Percentiles rank a stretch among this genome's conserved stretches.
Conservation (phyloP, 2,113 vertebrate species). For the Bufo gargarizans region DNA sequence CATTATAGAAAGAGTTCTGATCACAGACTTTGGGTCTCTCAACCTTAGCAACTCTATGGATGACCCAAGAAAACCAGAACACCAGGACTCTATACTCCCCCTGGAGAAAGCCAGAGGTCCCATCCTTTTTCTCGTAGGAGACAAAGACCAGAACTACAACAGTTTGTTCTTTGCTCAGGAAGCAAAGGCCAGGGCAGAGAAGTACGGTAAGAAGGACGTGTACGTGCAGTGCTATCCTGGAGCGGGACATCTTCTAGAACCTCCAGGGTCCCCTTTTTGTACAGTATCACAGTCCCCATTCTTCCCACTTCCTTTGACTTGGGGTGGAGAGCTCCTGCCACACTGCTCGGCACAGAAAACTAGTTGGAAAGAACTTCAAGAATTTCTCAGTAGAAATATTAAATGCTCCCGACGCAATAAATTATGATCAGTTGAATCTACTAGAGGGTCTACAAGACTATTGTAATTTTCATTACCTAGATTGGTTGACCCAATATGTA, state of each 20-base stretch:
- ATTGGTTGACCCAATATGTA: not conserved
- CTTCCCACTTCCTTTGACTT: not conserved
- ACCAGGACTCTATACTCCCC: slow-evolving; percentile 47
- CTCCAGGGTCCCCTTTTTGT: slow-evolving; percentile 71
- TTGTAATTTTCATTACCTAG: too few relatives aligned
- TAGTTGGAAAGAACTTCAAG: slow-evolving; percentile 70
- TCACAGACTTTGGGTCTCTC: slow-evolving; percentile 35
- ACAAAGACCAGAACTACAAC: slow-evolving; percentile 61
- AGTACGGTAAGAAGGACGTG: not conserved
- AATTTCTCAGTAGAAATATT: slow-evolving; percentile 71
- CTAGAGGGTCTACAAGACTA: not conserved
- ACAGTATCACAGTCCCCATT: slow-evolving; percentile 41
- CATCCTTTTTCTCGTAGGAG: slow-evolving; percentile 68
- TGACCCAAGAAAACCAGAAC: slow-evolving; percentile 21
- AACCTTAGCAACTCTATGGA: not conserved
- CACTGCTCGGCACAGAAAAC: slow-evolving; percentile 72
- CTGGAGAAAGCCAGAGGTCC: slow-evolving; percentile 60
- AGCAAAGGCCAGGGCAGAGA: slow-evolving; percentile 60
- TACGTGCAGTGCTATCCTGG: slow-evolving; percentile 67
- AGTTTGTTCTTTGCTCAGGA: slow-evolving; percentile 64
- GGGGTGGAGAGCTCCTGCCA: slow-evolving; percentile 69
- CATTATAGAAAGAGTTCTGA: not conserved
- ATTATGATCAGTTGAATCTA: slow-evolving; percentile 52
- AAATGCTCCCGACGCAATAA: slow-evolving; percentile 1
- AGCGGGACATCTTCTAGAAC: slow-evolving; percentile 74